These are phyloP conservation scores for Sesamia nonagrioides DNA, from an alignment of 1,140 invertebrate genomes.

Conservation along the genomic window DNA sequence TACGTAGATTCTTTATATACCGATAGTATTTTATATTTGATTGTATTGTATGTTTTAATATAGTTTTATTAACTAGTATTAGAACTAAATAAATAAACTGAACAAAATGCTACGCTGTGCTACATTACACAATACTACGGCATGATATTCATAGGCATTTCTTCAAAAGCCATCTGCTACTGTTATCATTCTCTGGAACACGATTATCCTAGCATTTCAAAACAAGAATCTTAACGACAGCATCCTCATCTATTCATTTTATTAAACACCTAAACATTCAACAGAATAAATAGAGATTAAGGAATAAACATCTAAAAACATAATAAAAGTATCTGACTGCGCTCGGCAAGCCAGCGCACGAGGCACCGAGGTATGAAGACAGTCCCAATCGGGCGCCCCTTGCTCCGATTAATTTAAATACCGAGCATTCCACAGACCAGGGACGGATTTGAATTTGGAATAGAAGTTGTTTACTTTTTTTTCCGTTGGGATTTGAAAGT, in stretches of 20 bases:
- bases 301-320: slow-evolving; percentile 27
- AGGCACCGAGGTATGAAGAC: neutral
- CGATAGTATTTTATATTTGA: too few relatives aligned
- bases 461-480: neutral
- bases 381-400: slow-evolving; percentile 17
- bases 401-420: slow-evolving; percentile 43
- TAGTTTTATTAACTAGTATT: too few relatives aligned
- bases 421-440: slow-evolving; percentile 9
- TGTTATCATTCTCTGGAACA: too few relatives aligned
- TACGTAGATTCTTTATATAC: too few relatives aligned
- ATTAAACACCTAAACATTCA: neutral
- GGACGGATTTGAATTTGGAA: slow-evolving; percentile 21
- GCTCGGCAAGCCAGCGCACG: neutral
- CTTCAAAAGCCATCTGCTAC: too few relatives aligned
- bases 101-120: too few relatives aligned
- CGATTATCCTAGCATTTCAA: too few relatives aligned
- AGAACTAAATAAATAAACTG: too few relatives aligned
- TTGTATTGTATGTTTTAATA: too few relatives aligned
- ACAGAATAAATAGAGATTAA: slow-evolving; percentile 26
- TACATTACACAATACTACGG: neutral
- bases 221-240: too few relatives aligned
- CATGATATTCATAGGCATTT: too few relatives aligned
- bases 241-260: neutral
- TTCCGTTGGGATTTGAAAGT: too few relatives aligned
- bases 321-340: neutral